Base-by-base conservation (phyloP, 2,797 vertebrate genomes). In the Catamblyrhynchus diadema region DNA sequence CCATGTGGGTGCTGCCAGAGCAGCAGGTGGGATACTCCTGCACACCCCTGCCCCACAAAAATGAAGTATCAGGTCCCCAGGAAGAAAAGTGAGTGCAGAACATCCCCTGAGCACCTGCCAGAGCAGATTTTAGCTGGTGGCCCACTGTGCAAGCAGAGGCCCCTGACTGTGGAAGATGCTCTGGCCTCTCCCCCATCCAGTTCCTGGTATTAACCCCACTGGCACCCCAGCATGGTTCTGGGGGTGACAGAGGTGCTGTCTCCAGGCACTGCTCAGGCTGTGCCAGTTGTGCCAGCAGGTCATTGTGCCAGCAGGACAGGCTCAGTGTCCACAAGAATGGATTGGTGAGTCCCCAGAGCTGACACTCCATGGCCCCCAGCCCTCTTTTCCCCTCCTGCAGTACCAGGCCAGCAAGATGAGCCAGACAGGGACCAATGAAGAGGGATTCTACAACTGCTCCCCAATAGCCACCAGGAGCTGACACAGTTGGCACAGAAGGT, bases 391-490 rank as follows among this genome's bases (percentile, higher is more conserved):
- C 44, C 22, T 65, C n/a, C 33, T 94, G 12, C 93, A 98, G 98
- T 93, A 98, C 86, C 98, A 98, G 16, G 97, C 98, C 14, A 98
- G 97, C n/a, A 96, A 98, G 9, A 91, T 98, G 28, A 98, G 93
- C 81, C 98, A 98, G 90, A 94, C 96, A 41, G 98, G 97, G 23
- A 20, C 95, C 9, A 97, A 97, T 13, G 12, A 9, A 9, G 97
- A 98, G 47, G 98, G 97, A 12, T 89, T 98, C n/a, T 98, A 96
- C 6, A 98, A 97, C 9, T 98, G 53, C 75, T 97, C 39, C 93
- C 97, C 0, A 93, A 98, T 92, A 98, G 98, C 67, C 42, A 62
- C 48, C 86, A 90, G 79, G 97, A 98, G 86, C 51, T 94, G 24
- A 81, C 91, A 17, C 94, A 98, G n/a, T 95, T 98, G 3, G 50